A percentile compares a stretch with the other conserved stretches of the same genome.
Evolutionary conservation across 2,888 invertebrate species (phyloP).

Genomic region (Mythimna impura): DNA sequence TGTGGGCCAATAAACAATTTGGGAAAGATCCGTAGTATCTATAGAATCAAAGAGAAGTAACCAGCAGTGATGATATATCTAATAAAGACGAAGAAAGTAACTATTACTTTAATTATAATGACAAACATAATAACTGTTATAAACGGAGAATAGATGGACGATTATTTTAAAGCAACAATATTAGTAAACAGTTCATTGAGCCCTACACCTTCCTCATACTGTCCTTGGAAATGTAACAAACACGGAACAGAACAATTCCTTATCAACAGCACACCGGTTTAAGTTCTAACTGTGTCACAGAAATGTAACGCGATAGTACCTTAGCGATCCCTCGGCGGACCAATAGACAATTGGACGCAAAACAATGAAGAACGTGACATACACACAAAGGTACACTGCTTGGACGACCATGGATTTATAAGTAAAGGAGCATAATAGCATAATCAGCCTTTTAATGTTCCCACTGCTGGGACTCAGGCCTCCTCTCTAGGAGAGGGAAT

Average conservation of each 20-base stretch:
- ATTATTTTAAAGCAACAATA: background rate
- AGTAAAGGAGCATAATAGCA: too few relatives aligned
- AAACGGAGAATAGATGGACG: background rate
- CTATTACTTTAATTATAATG: background rate
- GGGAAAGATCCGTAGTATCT: too few relatives aligned
- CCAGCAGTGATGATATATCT: background rate
- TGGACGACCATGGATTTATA: constrained; percentile 27
- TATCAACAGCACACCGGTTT: constrained; percentile 36
- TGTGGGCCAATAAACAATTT: background rate
- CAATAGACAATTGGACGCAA: constrained; percentile 59
- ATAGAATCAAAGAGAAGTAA: too few relatives aligned
- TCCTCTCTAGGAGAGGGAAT: too few relatives aligned
- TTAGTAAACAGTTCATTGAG: background rate
- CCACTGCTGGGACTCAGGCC: too few relatives aligned
- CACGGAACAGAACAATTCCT: constrained; percentile 30
- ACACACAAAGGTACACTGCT: constrained; percentile 63
- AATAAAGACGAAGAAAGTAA: background rate
- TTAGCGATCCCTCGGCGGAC: constrained; percentile 34
- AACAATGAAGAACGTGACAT: constrained; percentile 67
- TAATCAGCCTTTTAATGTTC: too few relatives aligned
- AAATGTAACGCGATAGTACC: constrained; percentile 61
- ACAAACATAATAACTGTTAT: background rate
- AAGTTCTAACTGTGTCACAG: constrained; percentile 53
- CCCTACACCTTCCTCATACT: background rate
- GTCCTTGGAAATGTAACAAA: constrained; percentile 3